phyloP scores from a whole-genome alignment of 64 coral and sea anemone genomes.

The Acropora yongei region DNA sequence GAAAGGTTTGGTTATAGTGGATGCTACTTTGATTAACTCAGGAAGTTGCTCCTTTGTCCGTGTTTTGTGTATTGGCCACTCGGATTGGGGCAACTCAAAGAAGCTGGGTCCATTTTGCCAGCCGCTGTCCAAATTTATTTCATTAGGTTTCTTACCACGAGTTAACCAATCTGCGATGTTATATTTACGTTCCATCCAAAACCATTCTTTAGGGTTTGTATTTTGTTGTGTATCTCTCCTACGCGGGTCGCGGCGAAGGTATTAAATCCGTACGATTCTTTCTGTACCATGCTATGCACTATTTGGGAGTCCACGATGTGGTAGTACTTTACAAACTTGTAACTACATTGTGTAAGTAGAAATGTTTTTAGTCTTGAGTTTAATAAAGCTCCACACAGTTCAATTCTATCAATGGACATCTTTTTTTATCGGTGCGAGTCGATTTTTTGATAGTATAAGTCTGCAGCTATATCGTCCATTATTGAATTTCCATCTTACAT shows the following conservation, averaged over 20 bases:
- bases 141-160: background rate
- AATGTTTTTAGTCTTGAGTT: slow-evolving; percentile 47
- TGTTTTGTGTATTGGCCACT: slow-evolving; percentile 47
- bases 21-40: slow-evolving; percentile 28
- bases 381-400: slow-evolving; percentile 51
- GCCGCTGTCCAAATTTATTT: slow-evolving; percentile 36
- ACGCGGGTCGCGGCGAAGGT: slow-evolving; percentile 13
- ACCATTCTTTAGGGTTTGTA: slow-evolving; percentile 36
- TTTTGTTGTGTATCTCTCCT: slow-evolving; percentile 50
- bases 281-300: slow-evolving; percentile 26
- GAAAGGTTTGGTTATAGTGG: slow-evolving; percentile 17
- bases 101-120: slow-evolving; percentile 46
- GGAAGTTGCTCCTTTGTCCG: slow-evolving; percentile 16
- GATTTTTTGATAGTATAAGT: slow-evolving; percentile 61
- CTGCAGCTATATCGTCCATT: background rate
- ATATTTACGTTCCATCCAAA: slow-evolving; percentile 33
- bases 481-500: slow-evolving; percentile 39
- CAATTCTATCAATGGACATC: slow-evolving; percentile 64
- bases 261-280: slow-evolving; percentile 29
- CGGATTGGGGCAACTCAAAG: slow-evolving; percentile 40
- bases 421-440: slow-evolving; percentile 45
- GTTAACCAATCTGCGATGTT: slow-evolving; percentile 14
- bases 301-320: slow-evolving; percentile 6
- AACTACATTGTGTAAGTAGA: slow-evolving; percentile 49
- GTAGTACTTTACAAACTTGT: slow-evolving; percentile 46